Conservation (phyloP, 2,888 invertebrate species). For the Loripinus fragilis region DNA sequence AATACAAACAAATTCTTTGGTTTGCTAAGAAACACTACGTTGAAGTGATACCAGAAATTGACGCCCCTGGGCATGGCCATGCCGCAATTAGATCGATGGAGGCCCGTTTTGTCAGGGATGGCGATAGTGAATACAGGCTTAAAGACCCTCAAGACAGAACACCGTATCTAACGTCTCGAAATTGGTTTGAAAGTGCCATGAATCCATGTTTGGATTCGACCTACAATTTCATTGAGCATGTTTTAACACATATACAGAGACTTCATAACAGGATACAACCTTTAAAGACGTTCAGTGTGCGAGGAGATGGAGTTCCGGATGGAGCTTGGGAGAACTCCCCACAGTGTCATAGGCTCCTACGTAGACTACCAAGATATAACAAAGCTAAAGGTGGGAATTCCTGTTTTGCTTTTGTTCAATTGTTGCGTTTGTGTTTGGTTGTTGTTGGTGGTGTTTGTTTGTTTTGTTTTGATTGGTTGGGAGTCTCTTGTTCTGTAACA, state of each 20-base stretch:
- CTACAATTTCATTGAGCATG: constrained; percentile 35
- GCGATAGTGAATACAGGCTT: constrained; percentile 22
- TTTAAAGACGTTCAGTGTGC: constrained; percentile 31
- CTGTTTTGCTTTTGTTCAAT: no score
- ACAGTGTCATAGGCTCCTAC: constrained; percentile 34
- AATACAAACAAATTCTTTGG: constrained; percentile 76
- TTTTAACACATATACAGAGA: constrained; percentile 34
- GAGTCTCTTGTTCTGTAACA: no score
- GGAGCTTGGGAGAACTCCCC: constrained; percentile 60
- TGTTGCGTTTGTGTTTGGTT: no score
- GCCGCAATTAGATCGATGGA: constrained; percentile 77
- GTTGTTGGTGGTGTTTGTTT: no score
- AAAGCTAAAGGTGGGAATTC: not conserved
- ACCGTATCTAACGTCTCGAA: constrained; percentile 52
- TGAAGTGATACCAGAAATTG: constrained; percentile 77
- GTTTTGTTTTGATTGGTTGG: no score
- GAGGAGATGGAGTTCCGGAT: constrained; percentile 40
- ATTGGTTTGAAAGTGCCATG: constrained; percentile 61
- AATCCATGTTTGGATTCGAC: constrained; percentile 58
- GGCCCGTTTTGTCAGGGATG: constrained; percentile 44
- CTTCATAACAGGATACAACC: constrained; percentile 32
- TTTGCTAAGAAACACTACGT: constrained; percentile 73
- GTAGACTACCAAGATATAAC: not conserved
- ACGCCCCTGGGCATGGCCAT: constrained; percentile 77
- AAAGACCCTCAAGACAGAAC: constrained; percentile 47